Conservation (phyloP, 2,113 vertebrate genomes). For the Oncorhynchus tshawytscha region DNA sequence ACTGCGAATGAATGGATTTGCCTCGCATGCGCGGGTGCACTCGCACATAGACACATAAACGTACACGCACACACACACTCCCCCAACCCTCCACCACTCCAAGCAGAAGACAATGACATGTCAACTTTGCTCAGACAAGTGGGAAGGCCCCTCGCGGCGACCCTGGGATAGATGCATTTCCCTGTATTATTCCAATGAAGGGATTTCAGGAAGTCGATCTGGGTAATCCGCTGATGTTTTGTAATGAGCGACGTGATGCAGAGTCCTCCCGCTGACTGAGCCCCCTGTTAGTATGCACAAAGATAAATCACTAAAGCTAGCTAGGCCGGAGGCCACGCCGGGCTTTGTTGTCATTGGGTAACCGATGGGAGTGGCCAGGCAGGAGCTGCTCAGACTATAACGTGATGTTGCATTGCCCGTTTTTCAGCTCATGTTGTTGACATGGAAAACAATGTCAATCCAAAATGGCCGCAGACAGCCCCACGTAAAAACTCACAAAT, state of each 20-base stretch:
- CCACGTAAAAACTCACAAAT: too few relatives aligned
- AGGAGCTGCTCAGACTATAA: conserved; percentile 48
- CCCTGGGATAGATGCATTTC: conserved; percentile 48
- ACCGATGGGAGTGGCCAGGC: conserved; percentile 37
- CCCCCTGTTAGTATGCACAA: conserved; percentile 65
- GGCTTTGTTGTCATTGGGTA: conserved; percentile 56
- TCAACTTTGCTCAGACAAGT: conserved; percentile 56
- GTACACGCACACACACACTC: background rate
- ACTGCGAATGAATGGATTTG: conserved; percentile 53
- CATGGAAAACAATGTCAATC: conserved; percentile 27
- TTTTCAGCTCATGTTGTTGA: background rate
- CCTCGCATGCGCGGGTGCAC: conserved; percentile 20
- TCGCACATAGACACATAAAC: conserved; percentile 2
- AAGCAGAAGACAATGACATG: conserved; percentile 35
- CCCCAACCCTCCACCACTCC: conserved; percentile 22
- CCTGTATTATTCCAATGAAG: conserved; percentile 71
- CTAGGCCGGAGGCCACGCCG: conserved; percentile 11
- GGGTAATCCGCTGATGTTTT: conserved; percentile 66
- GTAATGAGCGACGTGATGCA: conserved; percentile 52
- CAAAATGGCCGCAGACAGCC: background rate
- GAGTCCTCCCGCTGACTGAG: conserved; percentile 57
- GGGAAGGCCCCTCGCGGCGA: conserved; percentile 36
- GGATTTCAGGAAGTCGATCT: conserved; percentile 66
- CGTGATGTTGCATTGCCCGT: conserved; percentile 3
- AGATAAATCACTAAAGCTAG: conserved; percentile 45